These are phyloP conservation scores for Morone saxatilis DNA, from an alignment of 2,113 vertebrate species.

Conservation along the genomic window DNA sequence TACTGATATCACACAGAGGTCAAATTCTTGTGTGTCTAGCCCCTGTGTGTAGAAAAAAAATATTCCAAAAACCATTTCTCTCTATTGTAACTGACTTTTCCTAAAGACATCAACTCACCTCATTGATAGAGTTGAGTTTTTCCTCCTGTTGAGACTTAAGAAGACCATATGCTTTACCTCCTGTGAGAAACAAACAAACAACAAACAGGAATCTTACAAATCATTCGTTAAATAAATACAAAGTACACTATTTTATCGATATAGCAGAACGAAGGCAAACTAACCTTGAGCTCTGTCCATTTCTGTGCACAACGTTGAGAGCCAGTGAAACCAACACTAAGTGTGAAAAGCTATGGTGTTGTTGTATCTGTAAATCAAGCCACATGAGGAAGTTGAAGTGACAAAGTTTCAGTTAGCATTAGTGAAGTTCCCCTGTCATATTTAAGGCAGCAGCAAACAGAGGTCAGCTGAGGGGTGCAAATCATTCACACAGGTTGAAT, in stretches of 20 bases:
- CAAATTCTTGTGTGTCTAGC: neutral
- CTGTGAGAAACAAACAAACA: constrained; percentile 67
- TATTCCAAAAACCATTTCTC: neutral
- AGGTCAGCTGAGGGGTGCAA: neutral
- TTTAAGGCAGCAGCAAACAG: constrained; percentile 17
- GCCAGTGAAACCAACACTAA: constrained; percentile 2
- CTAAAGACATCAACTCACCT: constrained; percentile 57
- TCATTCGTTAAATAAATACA: neutral
- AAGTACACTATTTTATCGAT: neutral
- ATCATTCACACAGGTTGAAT: neutral
- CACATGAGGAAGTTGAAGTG: constrained; percentile 75
- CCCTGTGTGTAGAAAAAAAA: neutral
- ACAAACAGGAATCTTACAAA: neutral
- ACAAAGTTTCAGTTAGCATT: constrained; percentile 18
- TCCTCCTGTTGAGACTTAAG: constrained; percentile 87
- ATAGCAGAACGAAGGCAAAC: neutral
- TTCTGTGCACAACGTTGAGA: constrained; percentile 28
- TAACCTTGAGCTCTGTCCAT: constrained; percentile 79
- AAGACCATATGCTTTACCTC: constrained; percentile 86
- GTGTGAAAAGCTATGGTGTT: neutral
- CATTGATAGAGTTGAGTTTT: constrained; percentile 79
- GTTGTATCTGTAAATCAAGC: constrained; percentile 39
- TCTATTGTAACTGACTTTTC: neutral
- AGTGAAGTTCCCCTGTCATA: constrained; percentile 41
- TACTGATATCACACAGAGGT: neutral